Conservation (phyloP, 2,888 invertebrate species). For the Lasioglossum vierecki region DNA sequence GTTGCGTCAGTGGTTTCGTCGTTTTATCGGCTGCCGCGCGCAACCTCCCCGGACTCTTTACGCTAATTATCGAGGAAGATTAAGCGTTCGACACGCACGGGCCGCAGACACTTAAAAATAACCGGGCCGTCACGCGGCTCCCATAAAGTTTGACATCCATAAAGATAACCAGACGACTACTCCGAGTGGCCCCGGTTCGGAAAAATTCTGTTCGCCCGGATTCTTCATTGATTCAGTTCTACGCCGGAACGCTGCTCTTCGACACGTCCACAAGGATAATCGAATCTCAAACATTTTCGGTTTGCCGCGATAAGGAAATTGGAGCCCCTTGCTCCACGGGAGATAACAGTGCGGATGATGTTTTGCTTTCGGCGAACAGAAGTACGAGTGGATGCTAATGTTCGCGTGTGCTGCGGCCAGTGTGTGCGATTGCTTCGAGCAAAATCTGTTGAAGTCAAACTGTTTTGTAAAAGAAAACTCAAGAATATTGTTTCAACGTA, state of each 20-base stretch:
- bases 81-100: conserved; percentile 38
- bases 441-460: neutral
- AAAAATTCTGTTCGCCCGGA: neutral
- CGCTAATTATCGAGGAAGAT: conserved; percentile 41
- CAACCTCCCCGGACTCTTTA: conserved; percentile 3
- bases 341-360: neutral
- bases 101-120: conserved; percentile 24
- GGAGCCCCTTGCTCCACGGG: neutral
- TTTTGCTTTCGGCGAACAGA: neutral
- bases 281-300: neutral
- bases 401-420: neutral
- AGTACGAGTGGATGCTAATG: neutral
- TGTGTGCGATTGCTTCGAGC: neutral
- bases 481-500: no score
- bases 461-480: no score
- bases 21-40: conserved; percentile 8
- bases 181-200: neutral
- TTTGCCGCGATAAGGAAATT: neutral
- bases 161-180: conserved; percentile 25
- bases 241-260: neutral
- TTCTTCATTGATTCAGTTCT: neutral
- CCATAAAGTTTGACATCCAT: conserved; percentile 25
- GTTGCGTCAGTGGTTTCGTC: conserved; percentile 11
- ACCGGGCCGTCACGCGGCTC: conserved; percentile 16
- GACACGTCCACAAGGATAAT: neutral